Conservation (phyloP, 2,888 invertebrate species). For the Oscheius sp. region DNA sequence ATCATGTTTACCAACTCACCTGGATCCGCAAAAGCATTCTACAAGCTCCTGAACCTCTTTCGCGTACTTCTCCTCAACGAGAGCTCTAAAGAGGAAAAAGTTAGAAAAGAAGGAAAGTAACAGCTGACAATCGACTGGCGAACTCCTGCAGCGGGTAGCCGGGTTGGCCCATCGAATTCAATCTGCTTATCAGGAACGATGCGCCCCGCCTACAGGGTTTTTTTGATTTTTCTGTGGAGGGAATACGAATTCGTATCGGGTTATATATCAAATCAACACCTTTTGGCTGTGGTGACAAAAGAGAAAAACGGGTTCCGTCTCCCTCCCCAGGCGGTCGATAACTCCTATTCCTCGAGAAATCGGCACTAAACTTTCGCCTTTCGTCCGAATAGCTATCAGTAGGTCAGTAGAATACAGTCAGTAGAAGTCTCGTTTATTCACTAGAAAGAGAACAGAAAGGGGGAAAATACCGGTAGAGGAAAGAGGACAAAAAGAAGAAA, state of each 20-base stretch:
- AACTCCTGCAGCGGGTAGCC: conserved; percentile 30
- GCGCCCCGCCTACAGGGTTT: conserved; percentile 8
- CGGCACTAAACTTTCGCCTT: too few species aligned
- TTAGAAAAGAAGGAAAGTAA: background rate
- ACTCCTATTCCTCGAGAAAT: too few species aligned
- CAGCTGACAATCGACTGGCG: conserved; percentile 13
- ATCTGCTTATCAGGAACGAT: conserved; percentile 18
- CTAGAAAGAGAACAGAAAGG: background rate
- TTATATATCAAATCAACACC: conserved; percentile 14
- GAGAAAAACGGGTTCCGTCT: background rate
- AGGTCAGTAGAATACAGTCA: too few species aligned
- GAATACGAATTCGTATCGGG: background rate
- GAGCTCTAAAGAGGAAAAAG: conserved; percentile 10
- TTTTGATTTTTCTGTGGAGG: conserved; percentile 1
- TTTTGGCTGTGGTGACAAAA: background rate
- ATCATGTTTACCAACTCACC: conserved; percentile 8
- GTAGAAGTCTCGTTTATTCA: background rate
- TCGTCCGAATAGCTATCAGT: too few species aligned
- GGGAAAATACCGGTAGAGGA: conserved; percentile 20
- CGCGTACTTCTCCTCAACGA: conserved; percentile 28
- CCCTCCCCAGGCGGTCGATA: too few species aligned
- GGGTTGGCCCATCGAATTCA: conserved; percentile 9
- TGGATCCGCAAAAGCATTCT: conserved; percentile 31
- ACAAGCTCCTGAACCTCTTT: conserved; percentile 22
- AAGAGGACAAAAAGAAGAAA: background rate